phyloP scores from a whole-genome alignment of 2,113 vertebrate genomes.

The Synodontis membranacea region DNA sequence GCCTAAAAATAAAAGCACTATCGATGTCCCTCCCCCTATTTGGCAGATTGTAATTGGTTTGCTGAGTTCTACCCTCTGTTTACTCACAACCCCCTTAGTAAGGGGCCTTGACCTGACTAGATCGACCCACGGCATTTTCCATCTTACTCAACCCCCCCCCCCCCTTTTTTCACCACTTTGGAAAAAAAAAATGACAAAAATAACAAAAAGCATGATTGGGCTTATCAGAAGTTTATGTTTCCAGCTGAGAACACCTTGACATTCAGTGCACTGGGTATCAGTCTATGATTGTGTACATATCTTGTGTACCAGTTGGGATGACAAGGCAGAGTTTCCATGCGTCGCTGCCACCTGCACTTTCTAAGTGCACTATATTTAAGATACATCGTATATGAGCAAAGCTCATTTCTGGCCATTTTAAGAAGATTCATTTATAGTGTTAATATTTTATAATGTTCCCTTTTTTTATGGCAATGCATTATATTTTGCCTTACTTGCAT shows the following conservation, averaged over 20 bases:
- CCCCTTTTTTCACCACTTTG: conserved; percentile 55
- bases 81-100: neutral
- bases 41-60: conserved; percentile 65
- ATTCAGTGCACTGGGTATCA: conserved; percentile 64
- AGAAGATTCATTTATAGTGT: neutral
- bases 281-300: conserved; percentile 58
- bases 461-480: neutral
- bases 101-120: conserved; percentile 51
- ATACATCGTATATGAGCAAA: neutral
- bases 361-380: neutral
- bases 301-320: conserved; percentile 19
- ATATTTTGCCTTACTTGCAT: neutral
- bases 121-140: conserved; percentile 52
- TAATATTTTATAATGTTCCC: neutral
- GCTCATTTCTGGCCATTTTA: neutral
- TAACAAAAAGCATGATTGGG: conserved; percentile 57
- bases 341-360: neutral
- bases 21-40: conserved; percentile 60
- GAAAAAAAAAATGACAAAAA: conserved; percentile 8
- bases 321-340: conserved; percentile 32
- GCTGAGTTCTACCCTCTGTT: conserved; percentile 40
- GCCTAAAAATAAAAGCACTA: conserved; percentile 52
- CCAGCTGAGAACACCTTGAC: conserved; percentile 69
- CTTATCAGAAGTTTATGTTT: conserved; percentile 67
- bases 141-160: conserved; percentile 17